Conservation (phyloP, 2,888 invertebrate species). For the Mythimna lalbum region DNA sequence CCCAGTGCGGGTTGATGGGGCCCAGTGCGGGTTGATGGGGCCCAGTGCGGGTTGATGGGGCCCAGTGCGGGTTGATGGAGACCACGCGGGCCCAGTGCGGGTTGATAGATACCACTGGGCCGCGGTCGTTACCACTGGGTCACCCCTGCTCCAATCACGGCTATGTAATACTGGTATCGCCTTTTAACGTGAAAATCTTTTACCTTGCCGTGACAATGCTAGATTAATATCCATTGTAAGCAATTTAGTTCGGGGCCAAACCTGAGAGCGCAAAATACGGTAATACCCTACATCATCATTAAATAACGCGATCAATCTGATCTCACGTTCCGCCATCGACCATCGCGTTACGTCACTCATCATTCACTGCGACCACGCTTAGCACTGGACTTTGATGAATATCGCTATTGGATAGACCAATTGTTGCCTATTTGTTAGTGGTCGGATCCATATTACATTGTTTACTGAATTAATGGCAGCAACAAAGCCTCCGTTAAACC, state of each 20-base stretch:
- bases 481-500: constrained; percentile 63
- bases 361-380: constrained; percentile 56
- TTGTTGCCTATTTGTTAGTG: constrained; percentile 78
- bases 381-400: constrained; percentile 71
- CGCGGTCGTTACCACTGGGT: too few relatives aligned
- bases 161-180: too few relatives aligned
- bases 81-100: too few relatives aligned
- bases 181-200: not conserved
- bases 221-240: not conserved
- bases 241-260: not conserved
- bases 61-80: too few relatives aligned
- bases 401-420: constrained; percentile 68
- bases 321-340: constrained; percentile 47
- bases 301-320: constrained; percentile 50
- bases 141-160: too few relatives aligned
- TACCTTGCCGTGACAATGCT: not conserved
- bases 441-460: constrained; percentile 72
- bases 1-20: too few relatives aligned
- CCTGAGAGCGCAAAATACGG: not conserved
- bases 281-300: constrained; percentile 37
- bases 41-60: too few relatives aligned
- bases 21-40: too few relatives aligned
- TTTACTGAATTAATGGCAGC: constrained; percentile 72
- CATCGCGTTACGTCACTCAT: constrained; percentile 51
- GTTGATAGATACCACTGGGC: too few relatives aligned